Base-by-base conservation (phyloP, 53 echinoderm and acorn worm species). In the Holothuria leucospilota region DNA sequence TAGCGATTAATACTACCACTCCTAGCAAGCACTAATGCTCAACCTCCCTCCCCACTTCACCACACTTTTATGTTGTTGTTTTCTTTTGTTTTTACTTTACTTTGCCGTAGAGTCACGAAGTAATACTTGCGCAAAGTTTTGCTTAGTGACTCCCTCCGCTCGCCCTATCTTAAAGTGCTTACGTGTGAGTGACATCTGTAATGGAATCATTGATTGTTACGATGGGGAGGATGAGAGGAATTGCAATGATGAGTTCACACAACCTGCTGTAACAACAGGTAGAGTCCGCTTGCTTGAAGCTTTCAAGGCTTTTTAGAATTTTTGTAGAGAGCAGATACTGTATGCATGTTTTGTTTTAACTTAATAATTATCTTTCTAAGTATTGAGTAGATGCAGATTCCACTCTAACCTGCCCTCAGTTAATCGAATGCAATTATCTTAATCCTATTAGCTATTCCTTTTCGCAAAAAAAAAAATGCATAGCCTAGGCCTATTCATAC, bases 201-300 rank as follows among this genome's bases (percentile, higher is more conserved):
- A 70, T 16, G 70, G 70, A 39, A 16, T 70, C 10, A 20, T 2
- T 30, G 70, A 70, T 9, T 70, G 70, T 41, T 20, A 9, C 40
- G 6, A 70, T 41, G 70, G 70, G 15, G 28, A 29, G 2, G 70
- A 70, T n/a, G 70, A 70, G 41, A n/a, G 9, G 38, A 30, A 70
- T 6, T 70, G 70, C 29, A 15, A 16, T 20, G 20, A 70, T 38
- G 39, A 29, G 20, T 13, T 20, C 21, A 38, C 38, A 34, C 38
- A 38, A 38, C 39, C n/a, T 41, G 20, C 70, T 38, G n/a, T 41
- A 28, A 40, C 70, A 30, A 70, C 70, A 70, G 70, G 70, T 70
- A 70, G 39, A 39, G 70, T 38, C 28, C 30, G 38, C 34, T 68
- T 28, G 68, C 56, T 56, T 56, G 16, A 18, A 15, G 18, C 56